These are phyloP conservation scores for Pomatostomus ruficeps DNA, from an alignment of 2,113 vertebrate species.

Conservation along the genomic window DNA sequence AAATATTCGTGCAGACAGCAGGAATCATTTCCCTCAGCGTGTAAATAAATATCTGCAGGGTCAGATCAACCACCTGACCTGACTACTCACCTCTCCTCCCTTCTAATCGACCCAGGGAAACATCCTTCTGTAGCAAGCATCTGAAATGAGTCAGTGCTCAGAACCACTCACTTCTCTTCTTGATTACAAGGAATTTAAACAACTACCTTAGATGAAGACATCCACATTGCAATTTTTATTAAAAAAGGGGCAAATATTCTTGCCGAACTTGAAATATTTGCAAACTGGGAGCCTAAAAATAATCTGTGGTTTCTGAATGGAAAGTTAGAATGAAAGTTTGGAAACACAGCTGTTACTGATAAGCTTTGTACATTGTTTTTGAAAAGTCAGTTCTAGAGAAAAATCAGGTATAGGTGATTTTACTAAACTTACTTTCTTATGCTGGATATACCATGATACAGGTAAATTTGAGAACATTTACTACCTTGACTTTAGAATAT, in stretches of 20 bases:
- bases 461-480: neutral
- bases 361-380: neutral
- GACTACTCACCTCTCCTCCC: neutral
- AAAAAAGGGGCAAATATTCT: neutral
- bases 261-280: neutral
- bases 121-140: neutral
- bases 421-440: neutral
- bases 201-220: neutral
- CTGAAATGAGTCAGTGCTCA: neutral
- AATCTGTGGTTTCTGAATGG: neutral
- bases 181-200: neutral
- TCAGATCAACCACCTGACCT: neutral
- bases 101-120: neutral
- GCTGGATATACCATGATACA: neutral
- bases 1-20: neutral
- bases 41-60: neutral
- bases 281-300: neutral
- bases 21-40: neutral
- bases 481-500: neutral
- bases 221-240: neutral
- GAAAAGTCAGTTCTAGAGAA: neutral
- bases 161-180: neutral
- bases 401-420: neutral
- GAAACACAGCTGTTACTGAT: neutral
- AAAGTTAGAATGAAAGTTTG: neutral